phyloP scores from a whole-genome alignment of 1,140 invertebrate species.

The Drosophila prosaltans region DNA sequence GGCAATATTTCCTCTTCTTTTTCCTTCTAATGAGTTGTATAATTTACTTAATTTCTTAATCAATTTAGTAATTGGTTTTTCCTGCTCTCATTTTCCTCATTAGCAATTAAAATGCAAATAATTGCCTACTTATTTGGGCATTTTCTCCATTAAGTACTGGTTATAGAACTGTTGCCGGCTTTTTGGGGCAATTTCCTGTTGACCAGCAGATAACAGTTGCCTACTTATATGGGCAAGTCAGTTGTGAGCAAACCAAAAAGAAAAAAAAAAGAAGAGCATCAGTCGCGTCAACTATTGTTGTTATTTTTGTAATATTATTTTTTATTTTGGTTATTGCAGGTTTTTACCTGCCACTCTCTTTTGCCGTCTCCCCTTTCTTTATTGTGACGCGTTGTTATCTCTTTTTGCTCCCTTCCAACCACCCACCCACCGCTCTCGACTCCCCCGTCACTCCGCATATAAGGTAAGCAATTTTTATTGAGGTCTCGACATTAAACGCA shows the following conservation, averaged over 20 bases:
- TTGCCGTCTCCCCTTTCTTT: not conserved
- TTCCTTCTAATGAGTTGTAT: not conserved
- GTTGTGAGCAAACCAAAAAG: too few species aligned
- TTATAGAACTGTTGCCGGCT: not conserved
- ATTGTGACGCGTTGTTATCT: slow-evolving; percentile 27
- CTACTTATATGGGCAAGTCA: not conserved
- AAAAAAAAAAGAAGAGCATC: not conserved
- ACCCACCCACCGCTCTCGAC: not conserved
- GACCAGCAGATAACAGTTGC: not conserved
- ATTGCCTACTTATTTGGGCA: slow-evolving; percentile 10
- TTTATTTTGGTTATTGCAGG: not conserved
- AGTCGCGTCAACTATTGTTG: not conserved
- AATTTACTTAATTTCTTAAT: not conserved
- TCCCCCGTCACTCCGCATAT: slow-evolving; percentile 4
- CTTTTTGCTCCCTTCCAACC: slow-evolving; percentile 34
- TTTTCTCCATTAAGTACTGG: not conserved
- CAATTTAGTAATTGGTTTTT: slow-evolving; percentile 37
- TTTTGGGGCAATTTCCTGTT: not conserved
- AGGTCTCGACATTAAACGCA: slow-evolving; percentile 66
- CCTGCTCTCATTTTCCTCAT: slow-evolving; percentile 9
- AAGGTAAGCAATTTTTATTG: slow-evolving; percentile 73
- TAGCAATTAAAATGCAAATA: not conserved
- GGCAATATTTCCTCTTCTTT: too few species aligned
- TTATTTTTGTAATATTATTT: not conserved
- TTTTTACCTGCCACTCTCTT: not conserved